A percentile compares a stretch with the other conserved stretches of the same genome.
Conservation (phyloP, 92 coral and sea anemone genomes). For the Actinostola sp. region DNA sequence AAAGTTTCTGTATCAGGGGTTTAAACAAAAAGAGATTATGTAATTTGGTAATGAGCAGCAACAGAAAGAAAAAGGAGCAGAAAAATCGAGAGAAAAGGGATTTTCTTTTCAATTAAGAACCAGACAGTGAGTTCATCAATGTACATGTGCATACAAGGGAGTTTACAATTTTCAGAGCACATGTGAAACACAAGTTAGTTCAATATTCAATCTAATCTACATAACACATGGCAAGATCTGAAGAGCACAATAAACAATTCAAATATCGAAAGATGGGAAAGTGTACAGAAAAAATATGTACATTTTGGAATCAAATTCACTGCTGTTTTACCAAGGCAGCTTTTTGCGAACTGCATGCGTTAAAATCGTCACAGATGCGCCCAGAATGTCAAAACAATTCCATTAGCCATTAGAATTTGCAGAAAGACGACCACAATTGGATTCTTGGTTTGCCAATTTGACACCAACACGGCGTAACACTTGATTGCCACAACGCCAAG, state of each 20-base stretch:
- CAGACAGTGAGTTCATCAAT: neutral
- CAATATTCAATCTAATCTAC: constrained; percentile 1
- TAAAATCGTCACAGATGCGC: neutral
- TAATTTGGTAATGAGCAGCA: neutral
- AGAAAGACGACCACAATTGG: constrained; percentile 1
- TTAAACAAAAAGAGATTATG: neutral
- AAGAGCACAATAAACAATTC: neutral
- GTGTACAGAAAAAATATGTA: neutral
- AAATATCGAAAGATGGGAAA: neutral
- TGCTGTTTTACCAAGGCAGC: neutral
- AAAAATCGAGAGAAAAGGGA: too few relatives aligned
- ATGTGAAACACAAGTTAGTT: neutral
- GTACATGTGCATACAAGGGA: neutral
- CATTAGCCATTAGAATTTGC: neutral
- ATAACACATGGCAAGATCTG: neutral
- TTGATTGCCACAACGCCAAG: neutral
- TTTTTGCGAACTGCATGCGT: neutral
- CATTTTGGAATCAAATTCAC: neutral
- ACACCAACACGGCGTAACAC: neutral
- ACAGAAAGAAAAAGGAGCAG: neutral
- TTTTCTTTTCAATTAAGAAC: too few relatives aligned
- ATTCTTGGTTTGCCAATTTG: constrained; percentile 11
- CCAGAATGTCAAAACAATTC: neutral
- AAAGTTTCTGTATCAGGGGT: neutral
- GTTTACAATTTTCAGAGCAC: neutral